Conservation (phyloP, 2,888 invertebrate genomes). For the Cheilosia variabilis region DNA sequence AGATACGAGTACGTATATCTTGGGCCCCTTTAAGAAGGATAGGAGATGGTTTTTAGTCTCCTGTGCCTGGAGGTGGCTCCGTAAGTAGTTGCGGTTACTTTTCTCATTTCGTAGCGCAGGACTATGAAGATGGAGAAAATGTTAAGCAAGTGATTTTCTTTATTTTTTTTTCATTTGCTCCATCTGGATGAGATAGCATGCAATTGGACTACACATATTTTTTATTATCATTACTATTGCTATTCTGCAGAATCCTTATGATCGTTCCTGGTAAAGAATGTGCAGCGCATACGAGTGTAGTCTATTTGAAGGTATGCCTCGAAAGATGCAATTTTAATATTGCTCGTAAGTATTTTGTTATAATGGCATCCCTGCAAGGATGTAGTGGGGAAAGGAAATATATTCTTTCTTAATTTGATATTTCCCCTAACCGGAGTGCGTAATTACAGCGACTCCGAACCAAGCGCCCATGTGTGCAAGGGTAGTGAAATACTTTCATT, state of each 20-base stretch:
- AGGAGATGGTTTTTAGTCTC: slow-evolving; percentile 4
- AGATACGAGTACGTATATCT: slow-evolving; percentile 32
- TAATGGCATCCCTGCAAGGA: not conserved
- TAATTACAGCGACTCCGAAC: slow-evolving; percentile 17
- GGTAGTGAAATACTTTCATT: not conserved
- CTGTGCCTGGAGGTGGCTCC: slow-evolving; percentile 10
- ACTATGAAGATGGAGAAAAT: slow-evolving; percentile 55
- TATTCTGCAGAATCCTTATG: slow-evolving; percentile 10
- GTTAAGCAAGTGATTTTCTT: slow-evolving; percentile 66
- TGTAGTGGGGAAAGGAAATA: not conserved
- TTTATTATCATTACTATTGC: slow-evolving; percentile 56
- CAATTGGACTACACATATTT: slow-evolving; percentile 39
- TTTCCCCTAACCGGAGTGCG: slow-evolving; percentile 6
- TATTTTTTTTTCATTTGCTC: slow-evolving; percentile 13
- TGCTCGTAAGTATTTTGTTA: slow-evolving; percentile 8
- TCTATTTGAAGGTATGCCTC: not conserved
- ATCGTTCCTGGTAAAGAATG: slow-evolving; percentile 3
- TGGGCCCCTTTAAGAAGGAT: not conserved
- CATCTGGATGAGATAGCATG: not conserved
- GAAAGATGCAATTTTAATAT: slow-evolving; percentile 65
- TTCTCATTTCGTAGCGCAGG: slow-evolving; percentile 48
- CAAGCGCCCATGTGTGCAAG: not conserved
- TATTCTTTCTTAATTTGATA: slow-evolving; percentile 15
- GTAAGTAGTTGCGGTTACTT: slow-evolving; percentile 60
- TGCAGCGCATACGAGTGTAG: not conserved